Percentiles rank a stretch among this genome's conserved stretches.
These are phyloP conservation scores for Clavelina lepadiformis DNA, from an alignment of 23 tunicate genomes.

Conservation along the genomic window DNA sequence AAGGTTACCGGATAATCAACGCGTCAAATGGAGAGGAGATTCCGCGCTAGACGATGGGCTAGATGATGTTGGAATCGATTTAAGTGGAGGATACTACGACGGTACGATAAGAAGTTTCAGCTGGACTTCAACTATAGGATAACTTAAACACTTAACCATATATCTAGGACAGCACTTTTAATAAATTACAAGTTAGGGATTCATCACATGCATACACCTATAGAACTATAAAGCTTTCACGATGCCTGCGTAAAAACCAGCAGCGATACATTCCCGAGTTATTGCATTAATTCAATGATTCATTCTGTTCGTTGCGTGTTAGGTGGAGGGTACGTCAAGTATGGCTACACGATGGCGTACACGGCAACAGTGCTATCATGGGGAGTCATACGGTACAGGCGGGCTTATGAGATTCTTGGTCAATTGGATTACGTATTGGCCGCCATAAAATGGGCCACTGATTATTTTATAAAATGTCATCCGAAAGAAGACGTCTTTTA, in stretches of 20 bases:
- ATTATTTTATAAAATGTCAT: slow-evolving; percentile 87
- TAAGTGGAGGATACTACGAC: slow-evolving; percentile 93
- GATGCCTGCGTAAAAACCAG: too few relatives aligned
- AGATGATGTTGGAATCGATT: slow-evolving; percentile 49
- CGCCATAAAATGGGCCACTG: slow-evolving; percentile 95
- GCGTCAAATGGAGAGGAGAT: slow-evolving; percentile 77
- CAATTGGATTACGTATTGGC: slow-evolving; percentile 59
- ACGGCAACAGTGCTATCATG: slow-evolving; percentile 75
- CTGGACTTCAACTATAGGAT: not conserved
- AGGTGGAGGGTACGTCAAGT: slow-evolving; percentile 84
- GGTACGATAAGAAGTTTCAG: slow-evolving; percentile 19
- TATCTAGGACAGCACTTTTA: too few relatives aligned
- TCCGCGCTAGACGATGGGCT: slow-evolving; percentile 75
- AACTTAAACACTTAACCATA: not conserved
- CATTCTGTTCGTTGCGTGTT: too few relatives aligned
- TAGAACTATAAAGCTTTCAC: too few relatives aligned
- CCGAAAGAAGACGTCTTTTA: slow-evolving; percentile 38
- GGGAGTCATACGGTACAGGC: slow-evolving; percentile 73
- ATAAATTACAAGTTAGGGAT: too few relatives aligned
- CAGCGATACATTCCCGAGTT: too few relatives aligned
- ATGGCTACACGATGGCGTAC: slow-evolving; percentile 72
- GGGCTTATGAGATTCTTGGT: slow-evolving; percentile 64
- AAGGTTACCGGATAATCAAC: slow-evolving; percentile 56
- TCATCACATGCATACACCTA: too few relatives aligned
- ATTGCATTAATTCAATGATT: too few relatives aligned